A percentile compares a stretch with the other conserved stretches of the same genome.
These are phyloP conservation scores for Pungitius pungitius DNA, from an alignment of 2,113 vertebrate genomes.

Conservation along the genomic window DNA sequence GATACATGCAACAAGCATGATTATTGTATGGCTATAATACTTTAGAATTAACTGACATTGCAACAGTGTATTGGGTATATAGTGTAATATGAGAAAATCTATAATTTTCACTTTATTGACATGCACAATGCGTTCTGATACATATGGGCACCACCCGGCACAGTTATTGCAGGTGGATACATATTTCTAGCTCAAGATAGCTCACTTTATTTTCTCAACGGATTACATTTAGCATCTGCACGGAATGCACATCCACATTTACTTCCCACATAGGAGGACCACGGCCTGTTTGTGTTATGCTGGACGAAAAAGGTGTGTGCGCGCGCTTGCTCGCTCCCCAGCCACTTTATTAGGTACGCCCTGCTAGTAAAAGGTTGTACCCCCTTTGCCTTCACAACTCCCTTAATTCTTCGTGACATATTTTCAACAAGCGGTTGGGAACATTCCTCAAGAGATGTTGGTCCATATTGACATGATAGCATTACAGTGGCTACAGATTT, in stretches of 20 bases:
- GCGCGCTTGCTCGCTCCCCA: too few relatives aligned
- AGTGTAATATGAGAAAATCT: too few relatives aligned
- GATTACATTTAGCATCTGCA: neutral
- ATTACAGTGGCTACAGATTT: too few relatives aligned
- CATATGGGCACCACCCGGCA: neutral
- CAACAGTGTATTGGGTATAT: neutral
- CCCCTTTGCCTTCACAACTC: too few relatives aligned
- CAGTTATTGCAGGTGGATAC: neutral
- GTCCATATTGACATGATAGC: too few relatives aligned
- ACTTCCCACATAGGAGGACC: neutral
- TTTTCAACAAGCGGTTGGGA: too few relatives aligned
- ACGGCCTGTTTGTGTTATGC: conserved; percentile 6
- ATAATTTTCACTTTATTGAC: neutral
- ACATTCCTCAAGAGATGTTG: too few relatives aligned
- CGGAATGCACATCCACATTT: neutral
- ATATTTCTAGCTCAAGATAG: neutral
- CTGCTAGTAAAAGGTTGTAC: too few relatives aligned
- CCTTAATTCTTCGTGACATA: too few relatives aligned
- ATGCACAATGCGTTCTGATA: neutral
- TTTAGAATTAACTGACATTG: neutral
- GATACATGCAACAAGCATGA: neutral
- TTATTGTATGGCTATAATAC: neutral
- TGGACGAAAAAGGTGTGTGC: too few relatives aligned
- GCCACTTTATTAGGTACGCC: too few relatives aligned
- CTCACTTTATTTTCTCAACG: neutral